phyloP scores from a whole-genome alignment of 2,113 vertebrate genomes.

The Neogobius melanostomus region DNA sequence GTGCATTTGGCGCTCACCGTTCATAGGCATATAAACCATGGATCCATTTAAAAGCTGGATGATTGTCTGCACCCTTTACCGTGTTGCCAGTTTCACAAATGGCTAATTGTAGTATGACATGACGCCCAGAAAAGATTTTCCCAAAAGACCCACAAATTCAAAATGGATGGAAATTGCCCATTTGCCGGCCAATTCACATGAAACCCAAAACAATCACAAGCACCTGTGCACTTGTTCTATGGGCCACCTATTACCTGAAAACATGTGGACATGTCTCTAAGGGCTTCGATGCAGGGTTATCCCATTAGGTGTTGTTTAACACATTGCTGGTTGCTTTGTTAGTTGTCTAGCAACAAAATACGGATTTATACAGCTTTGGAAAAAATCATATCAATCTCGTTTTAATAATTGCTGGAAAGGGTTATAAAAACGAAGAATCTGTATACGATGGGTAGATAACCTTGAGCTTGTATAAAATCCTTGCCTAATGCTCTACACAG shows the following conservation, averaged over 20 bases:
- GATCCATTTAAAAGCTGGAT: not conserved
- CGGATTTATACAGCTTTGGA: no score
- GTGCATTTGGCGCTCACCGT: not conserved
- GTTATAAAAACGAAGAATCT: no score
- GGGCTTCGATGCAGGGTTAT: no score
- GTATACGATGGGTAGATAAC: no score
- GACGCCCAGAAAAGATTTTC: slow-evolving; percentile 9
- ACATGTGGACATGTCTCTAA: not conserved
- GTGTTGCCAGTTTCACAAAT: slow-evolving; percentile 1
- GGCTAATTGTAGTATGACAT: slow-evolving; percentile 8
- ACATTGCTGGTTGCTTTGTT: no score
- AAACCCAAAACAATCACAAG: not conserved
- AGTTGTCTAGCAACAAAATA: no score
- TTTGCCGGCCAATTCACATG: slow-evolving; percentile 2
- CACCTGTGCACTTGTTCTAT: not conserved
- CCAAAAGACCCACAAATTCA: slow-evolving; percentile 4
- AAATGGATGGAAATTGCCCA: not conserved
- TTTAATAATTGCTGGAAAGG: no score
- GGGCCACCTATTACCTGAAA: not conserved
- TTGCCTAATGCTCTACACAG: no score
- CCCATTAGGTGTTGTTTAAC: no score
- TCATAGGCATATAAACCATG: not conserved
- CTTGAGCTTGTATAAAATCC: no score
- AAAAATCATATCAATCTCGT: no score
- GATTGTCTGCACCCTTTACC: not conserved